phyloP scores from a whole-genome alignment of 30 jellyfish, hydroid and myxozoan genomes.

The Pseudorhiza aurosa region DNA sequence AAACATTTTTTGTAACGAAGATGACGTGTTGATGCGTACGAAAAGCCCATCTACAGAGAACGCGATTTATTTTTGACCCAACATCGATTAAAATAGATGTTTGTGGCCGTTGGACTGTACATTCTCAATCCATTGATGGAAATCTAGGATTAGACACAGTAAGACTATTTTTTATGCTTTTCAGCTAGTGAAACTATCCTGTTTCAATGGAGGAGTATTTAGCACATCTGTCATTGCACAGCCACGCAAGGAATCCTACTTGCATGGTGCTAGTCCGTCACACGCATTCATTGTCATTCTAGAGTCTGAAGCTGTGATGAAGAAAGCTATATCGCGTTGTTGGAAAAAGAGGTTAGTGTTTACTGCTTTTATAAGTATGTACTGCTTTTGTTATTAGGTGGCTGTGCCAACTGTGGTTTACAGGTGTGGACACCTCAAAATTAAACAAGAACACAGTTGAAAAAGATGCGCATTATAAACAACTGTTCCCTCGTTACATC shows the following conservation, averaged over 20 bases:
- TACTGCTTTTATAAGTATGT: too few relatives aligned
- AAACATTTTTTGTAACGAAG: neutral
- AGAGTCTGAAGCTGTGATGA: too few relatives aligned
- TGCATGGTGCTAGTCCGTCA: neutral
- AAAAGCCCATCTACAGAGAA: neutral
- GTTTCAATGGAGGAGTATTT: neutral
- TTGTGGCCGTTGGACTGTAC: conserved; percentile 1
- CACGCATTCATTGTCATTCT: neutral
- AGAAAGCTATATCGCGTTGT: too few relatives aligned
- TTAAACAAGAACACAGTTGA: too few relatives aligned
- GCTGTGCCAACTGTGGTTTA: too few relatives aligned
- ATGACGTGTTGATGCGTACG: neutral
- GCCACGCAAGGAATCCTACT: neutral
- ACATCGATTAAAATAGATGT: neutral
- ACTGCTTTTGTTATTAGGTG: too few relatives aligned
- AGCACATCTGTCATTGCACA: neutral
- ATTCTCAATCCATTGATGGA: neutral
- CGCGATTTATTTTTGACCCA: conserved; percentile 4
- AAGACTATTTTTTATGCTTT: neutral
- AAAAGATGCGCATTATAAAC: too few relatives aligned
- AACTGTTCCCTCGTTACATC: too few relatives aligned
- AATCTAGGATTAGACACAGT: neutral
- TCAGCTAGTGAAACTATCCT: neutral
- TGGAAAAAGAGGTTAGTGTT: too few relatives aligned
- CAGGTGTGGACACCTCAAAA: too few relatives aligned